Evolutionary conservation across 2,888 invertebrate species (phyloP), one percentile per base, ranked within the genome.

Genomic region (Campoplex capitator): DNA sequence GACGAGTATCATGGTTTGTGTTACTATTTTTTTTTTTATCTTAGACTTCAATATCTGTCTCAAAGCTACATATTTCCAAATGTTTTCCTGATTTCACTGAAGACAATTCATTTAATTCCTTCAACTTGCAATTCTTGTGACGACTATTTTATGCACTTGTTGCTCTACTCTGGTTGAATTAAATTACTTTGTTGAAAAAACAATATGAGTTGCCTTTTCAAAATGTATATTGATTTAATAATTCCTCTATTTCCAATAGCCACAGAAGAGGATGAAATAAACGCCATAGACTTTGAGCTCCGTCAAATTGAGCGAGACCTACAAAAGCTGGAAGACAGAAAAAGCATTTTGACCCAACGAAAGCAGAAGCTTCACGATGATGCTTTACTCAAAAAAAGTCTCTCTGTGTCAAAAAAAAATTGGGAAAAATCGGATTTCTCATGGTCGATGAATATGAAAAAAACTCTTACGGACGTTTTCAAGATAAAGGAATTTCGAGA

Each of bases 401-500:
- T 93, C 0, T 90, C 90, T 0, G 74, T 92, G 4, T 92, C 94
- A 0, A 93, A 91, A 11, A 93, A 90, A 48, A 90, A 93, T 86
- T 94, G 94, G 94, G 85, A 91, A 4, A 90, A 88, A 0, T 91
- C 92, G 67, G 95, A 96, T 89, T 98, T 97, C 91, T 93, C 95
- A 32, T 98, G 98, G 98, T 97, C 97, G 0, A 92, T 95, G 9
- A 95, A 96, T 88, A 94, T 98, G 1, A 93, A 94, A 65, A 94
- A 95, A 58, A 94, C 95, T 0, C 93, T 97, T 76, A 95, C 95
- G 77, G 94, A 96, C 83, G 95, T 95, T 2, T 99, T 98, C 93
- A 95, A 96, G 85, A 96, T 98, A 71, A 93, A 96, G 8, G 92
- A 94, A 2, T 97, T 98, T 91, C 96, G 98, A 78, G 96, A 97